These are phyloP conservation scores for Cabera pusaria DNA, from an alignment of 2,888 invertebrate genomes.

Conservation along the genomic window DNA sequence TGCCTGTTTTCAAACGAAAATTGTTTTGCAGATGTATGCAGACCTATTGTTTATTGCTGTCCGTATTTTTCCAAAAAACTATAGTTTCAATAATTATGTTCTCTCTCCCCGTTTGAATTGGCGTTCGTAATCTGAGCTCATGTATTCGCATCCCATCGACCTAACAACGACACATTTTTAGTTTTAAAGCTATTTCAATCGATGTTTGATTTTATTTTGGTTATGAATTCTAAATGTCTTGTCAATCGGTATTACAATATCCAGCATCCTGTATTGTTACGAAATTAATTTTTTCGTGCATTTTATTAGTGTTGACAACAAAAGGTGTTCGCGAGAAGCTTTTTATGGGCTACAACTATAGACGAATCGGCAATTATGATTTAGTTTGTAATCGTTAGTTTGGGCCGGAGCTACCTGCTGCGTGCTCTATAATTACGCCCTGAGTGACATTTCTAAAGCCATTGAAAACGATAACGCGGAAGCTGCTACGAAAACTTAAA, in stretches of 20 bases:
- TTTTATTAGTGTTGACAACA: constrained; percentile 50
- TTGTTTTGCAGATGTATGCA: constrained; percentile 48
- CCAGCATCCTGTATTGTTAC: constrained; percentile 21
- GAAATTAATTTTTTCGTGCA: constrained; percentile 41
- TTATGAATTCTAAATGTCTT: background rate
- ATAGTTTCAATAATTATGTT: constrained; percentile 22
- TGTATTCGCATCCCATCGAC: no score
- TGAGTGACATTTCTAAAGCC: constrained; percentile 75
- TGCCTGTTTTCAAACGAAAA: constrained; percentile 57
- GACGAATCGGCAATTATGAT: constrained; percentile 68
- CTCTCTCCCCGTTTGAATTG: background rate
- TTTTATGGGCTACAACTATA: constrained; percentile 54
- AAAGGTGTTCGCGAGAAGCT: constrained; percentile 48
- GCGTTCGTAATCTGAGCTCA: no score
- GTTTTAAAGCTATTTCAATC: no score
- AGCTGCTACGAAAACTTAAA: constrained; percentile 79
- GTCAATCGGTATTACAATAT: background rate
- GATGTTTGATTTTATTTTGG: background rate
- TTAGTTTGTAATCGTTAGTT: constrained; percentile 58
- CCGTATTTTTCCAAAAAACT: constrained; percentile 37
- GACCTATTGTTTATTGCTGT: constrained; percentile 38
- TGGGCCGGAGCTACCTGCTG: constrained; percentile 71
- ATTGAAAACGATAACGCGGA: constrained; percentile 83
- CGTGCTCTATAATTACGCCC: constrained; percentile 76
- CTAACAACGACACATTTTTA: no score